These are phyloP conservation scores for Onychostruthus taczanowskii DNA, from an alignment of 2,113 vertebrate genomes.

Conservation along the genomic window DNA sequence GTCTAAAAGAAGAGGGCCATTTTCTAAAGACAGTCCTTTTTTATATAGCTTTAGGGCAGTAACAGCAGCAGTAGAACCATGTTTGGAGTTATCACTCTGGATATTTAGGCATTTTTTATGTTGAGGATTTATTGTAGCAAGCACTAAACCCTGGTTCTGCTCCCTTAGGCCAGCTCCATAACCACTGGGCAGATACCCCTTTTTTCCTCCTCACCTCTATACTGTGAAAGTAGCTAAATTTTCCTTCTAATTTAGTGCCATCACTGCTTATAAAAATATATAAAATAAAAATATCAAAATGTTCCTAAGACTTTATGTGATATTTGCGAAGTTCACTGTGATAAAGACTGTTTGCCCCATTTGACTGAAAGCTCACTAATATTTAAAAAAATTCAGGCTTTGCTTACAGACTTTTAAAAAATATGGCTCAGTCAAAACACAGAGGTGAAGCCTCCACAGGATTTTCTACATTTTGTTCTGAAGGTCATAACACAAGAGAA, in stretches of 20 bases:
- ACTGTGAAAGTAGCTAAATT: not conserved
- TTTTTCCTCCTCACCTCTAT: not conserved
- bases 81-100: not conserved
- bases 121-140: not conserved
- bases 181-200: accelerated
- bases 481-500: not conserved
- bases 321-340: not conserved
- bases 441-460: not conserved
- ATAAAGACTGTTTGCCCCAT: not conserved
- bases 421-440: not conserved
- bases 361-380: not conserved
- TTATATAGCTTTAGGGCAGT: not conserved
- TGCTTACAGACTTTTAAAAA: not conserved
- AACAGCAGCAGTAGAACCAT: not conserved
- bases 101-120: not conserved
- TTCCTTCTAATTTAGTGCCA: not conserved
- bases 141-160: not conserved
- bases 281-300: not conserved
- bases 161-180: not conserved
- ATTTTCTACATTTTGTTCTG: not conserved
- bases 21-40: not conserved
- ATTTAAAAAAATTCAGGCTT: not conserved
- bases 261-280: not conserved
- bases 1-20: not conserved
- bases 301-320: not conserved